These are phyloP conservation scores for Clunio marinus DNA, from an alignment of 2,888 invertebrate species.

Conservation along the genomic window DNA sequence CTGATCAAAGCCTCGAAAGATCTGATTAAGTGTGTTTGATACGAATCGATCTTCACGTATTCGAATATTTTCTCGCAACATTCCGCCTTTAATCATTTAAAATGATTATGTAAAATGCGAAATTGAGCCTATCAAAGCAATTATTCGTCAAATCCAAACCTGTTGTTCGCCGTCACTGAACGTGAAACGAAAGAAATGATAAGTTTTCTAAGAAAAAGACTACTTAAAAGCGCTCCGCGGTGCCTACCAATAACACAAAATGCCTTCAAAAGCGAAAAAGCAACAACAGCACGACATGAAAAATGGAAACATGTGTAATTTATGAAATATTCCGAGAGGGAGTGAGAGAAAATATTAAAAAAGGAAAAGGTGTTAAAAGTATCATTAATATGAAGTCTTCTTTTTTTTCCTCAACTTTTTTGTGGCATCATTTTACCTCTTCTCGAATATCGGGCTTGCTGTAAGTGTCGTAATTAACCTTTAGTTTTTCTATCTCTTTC, in stretches of 20 bases:
- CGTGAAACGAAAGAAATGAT: not conserved
- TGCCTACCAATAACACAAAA: not conserved
- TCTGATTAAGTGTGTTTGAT: too few relatives aligned
- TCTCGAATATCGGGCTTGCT: slow-evolving; percentile 1
- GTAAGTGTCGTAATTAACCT: slow-evolving; percentile 21
- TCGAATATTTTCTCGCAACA: too few relatives aligned
- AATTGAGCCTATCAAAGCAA: too few relatives aligned
- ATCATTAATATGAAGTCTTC: slow-evolving; percentile 25
- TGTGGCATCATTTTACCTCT: not conserved
- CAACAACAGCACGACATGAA: not conserved
- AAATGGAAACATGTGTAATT: slow-evolving; percentile 25
- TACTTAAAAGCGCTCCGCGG: not conserved
- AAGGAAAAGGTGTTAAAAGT: slow-evolving; percentile 26
- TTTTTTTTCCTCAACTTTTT: not conserved
- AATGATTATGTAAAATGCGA: too few relatives aligned
- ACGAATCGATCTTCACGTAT: too few relatives aligned
- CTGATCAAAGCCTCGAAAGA: too few relatives aligned
- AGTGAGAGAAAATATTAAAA: slow-evolving; percentile 3
- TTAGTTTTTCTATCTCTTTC: not conserved
- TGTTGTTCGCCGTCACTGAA: slow-evolving; percentile 11
- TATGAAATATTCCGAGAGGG: slow-evolving; percentile 5
- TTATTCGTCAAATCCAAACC: slow-evolving; percentile 20
- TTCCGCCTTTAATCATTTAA: too few relatives aligned
- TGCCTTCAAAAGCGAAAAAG: not conserved
- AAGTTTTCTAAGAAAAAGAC: slow-evolving; percentile 22